Evolutionary conservation across 2,797 vertebrate species (phyloP).

Genomic region (Nannoperca australis): DNA sequence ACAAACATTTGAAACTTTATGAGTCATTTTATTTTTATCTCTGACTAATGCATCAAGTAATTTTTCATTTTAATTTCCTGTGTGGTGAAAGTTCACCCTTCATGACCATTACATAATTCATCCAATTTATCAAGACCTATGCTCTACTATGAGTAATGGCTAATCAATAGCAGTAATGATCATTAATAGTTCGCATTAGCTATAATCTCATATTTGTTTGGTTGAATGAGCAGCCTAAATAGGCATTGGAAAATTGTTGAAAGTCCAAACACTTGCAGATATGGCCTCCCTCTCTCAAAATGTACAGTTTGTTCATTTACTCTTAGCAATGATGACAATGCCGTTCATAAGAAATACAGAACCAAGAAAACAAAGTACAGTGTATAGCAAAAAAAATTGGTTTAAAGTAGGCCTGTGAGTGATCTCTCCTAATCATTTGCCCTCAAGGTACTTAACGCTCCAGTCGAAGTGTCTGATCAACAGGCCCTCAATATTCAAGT

Average conservation of each 20-base stretch:
- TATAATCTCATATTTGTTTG: conserved; percentile 63
- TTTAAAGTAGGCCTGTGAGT: not conserved
- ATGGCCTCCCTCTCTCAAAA: not conserved
- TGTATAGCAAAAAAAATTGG: not conserved
- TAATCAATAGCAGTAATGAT: conserved; percentile 80
- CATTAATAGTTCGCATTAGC: conserved; percentile 75
- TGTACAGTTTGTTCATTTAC: not conserved
- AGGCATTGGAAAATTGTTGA: conserved; percentile 49
- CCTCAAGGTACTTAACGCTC: conserved; percentile 24
- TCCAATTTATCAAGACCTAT: conserved; percentile 60
- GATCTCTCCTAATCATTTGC: conserved; percentile 14
- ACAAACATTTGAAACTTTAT: not conserved
- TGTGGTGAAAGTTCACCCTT: conserved; percentile 37
- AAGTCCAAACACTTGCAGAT: conserved; percentile 30
- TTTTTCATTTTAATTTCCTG: conserved; percentile 44
- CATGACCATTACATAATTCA: conserved; percentile 58
- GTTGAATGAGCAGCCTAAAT: conserved; percentile 66
- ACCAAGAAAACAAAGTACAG: not conserved
- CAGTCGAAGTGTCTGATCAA: conserved; percentile 49
- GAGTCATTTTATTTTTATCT: conserved; percentile 35
- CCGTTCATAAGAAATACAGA: not conserved
- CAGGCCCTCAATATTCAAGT: conserved; percentile 65
- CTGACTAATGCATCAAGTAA: conserved; percentile 11
- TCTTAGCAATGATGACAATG: not conserved
- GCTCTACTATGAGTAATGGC: conserved; percentile 66